Evolutionary conservation across 2,113 vertebrate species (phyloP).

Genomic region (Elaphurus davidianus): DNA sequence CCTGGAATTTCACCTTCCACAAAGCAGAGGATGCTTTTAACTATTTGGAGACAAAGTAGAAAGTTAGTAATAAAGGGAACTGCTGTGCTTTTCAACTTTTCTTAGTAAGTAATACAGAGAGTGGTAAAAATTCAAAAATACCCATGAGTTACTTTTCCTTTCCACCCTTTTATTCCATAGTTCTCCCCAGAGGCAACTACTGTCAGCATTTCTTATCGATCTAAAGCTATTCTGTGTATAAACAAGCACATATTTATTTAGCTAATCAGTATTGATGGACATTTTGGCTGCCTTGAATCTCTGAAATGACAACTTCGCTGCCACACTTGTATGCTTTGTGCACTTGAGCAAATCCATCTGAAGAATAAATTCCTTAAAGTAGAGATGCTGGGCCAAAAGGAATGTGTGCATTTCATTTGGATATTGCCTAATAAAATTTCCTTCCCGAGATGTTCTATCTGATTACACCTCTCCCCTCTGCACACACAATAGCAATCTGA

Average conservation of each 20-base stretch:
- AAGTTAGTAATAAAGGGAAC: not conserved
- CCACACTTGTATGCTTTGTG: not conserved
- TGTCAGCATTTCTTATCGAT: not conserved
- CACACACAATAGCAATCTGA: not conserved
- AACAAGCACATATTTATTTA: not conserved
- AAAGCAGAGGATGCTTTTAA: not conserved
- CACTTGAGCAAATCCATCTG: not conserved
- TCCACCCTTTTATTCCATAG: not conserved
- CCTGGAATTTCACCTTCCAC: not conserved
- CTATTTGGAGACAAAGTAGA: not conserved
- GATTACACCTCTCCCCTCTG: not conserved
- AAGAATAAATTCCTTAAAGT: not conserved
- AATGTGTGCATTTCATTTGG: not conserved
- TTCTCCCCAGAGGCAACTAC: not conserved
- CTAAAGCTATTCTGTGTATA: not conserved
- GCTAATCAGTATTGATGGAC: not conserved
- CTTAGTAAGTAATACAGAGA: not conserved
- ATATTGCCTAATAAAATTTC: not conserved
- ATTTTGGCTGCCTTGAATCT: not conserved
- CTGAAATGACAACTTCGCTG: not conserved
- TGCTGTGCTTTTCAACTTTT: not conserved
- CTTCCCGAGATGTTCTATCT: not conserved
- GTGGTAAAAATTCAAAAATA: not conserved
- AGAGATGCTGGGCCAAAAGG: not conserved
- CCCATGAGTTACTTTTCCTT: not conserved